Evolutionary conservation across 1,140 invertebrate species (phyloP).

Genomic region (Maconellicoccus hirsutus): DNA sequence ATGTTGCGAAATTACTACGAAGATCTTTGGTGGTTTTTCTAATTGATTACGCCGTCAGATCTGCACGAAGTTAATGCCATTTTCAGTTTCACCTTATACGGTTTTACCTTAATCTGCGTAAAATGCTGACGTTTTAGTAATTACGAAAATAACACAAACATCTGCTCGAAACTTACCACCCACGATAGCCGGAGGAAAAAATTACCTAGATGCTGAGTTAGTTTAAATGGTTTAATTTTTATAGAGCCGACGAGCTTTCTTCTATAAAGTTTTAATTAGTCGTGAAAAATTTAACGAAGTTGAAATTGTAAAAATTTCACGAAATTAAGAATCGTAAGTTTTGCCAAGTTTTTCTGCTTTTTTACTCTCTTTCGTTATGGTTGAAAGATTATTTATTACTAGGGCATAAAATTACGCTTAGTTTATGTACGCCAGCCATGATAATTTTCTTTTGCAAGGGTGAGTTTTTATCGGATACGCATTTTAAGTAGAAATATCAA

Average conservation of each 20-base stretch:
- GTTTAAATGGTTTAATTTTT: no score
- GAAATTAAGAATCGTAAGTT: background rate
- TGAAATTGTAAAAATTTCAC: background rate
- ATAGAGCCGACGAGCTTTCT: no score
- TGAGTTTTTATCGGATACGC: background rate
- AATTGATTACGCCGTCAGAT: slow-evolving; percentile 2
- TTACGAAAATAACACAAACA: background rate
- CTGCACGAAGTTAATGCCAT: background rate
- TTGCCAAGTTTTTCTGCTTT: background rate
- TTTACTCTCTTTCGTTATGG: background rate
- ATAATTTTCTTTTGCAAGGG: background rate
- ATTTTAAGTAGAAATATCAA: background rate
- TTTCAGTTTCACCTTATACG: background rate
- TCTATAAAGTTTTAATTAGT: background rate
- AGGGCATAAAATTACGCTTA: background rate
- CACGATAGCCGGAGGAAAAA: no score
- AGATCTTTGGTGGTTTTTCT: background rate
- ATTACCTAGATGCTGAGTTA: no score
- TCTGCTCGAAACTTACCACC: no score
- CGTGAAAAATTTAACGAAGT: background rate
- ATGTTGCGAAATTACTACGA: background rate
- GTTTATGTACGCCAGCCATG: background rate
- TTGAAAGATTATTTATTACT: slow-evolving; percentile 1
- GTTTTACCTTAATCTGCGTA: background rate
- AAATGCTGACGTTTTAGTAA: background rate